Conservation (phyloP, 2,113 vertebrate species). For the Callithrix jacchus region DNA sequence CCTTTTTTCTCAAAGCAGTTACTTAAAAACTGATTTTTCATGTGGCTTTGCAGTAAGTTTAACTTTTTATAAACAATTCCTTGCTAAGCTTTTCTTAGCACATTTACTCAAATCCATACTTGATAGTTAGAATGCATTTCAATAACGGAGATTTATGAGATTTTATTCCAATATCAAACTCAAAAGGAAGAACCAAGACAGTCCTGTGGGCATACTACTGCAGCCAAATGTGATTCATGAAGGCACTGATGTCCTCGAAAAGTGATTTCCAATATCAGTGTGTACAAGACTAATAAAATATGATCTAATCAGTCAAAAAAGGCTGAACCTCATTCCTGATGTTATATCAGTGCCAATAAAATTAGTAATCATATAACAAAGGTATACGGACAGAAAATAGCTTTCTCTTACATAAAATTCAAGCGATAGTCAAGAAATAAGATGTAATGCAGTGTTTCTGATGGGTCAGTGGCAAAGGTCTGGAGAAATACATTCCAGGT, state of each 20-base stretch:
- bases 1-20: not conserved
- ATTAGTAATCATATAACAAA: constrained; percentile 25
- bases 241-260: not conserved
- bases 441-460: not conserved
- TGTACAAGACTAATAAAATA: not conserved
- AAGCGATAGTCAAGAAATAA: constrained; percentile 34
- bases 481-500: not conserved
- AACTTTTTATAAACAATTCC: not conserved
- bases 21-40: not conserved
- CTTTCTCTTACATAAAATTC: not conserved
- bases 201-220: not conserved
- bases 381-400: not conserved
- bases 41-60: not conserved
- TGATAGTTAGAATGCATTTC: not conserved
- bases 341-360: constrained; percentile 5
- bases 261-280: not conserved
- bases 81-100: not conserved
- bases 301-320: not conserved
- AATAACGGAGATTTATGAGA: not conserved
- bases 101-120: constrained; percentile 19
- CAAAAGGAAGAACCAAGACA: not conserved
- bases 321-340: not conserved
- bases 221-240: not conserved
- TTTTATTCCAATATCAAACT: constrained; percentile 22
- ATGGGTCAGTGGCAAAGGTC: not conserved